phyloP scores from a whole-genome alignment of 2,797 vertebrate genomes.

The Rhabdophis nuchalis region DNA sequence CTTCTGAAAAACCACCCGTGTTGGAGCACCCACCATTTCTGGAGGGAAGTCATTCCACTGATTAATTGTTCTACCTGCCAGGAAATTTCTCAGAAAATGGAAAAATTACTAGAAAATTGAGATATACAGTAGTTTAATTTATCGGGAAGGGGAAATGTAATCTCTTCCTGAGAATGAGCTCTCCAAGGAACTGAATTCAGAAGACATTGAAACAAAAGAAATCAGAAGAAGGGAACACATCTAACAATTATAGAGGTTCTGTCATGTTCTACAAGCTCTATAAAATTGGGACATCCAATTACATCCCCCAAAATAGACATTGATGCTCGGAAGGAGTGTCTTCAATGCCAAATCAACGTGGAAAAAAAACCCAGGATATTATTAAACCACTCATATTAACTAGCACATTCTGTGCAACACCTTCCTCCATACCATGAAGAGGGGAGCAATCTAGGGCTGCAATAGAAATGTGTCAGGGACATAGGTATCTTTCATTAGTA shows the following conservation, averaged over 20 bases:
- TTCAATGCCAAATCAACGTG: neutral
- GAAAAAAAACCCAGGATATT: neutral
- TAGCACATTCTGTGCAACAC: neutral
- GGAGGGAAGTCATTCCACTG: neutral
- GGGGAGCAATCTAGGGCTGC: neutral
- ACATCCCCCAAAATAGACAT: neutral
- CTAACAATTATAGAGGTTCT: neutral
- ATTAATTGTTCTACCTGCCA: neutral
- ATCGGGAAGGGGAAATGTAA: neutral
- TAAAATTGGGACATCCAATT: neutral
- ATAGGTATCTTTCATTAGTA: conserved; percentile 16
- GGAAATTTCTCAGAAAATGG: neutral
- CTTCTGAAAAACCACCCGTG: neutral
- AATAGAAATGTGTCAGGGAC: conserved; percentile 1
- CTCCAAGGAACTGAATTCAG: neutral
- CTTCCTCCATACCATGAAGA: neutral
- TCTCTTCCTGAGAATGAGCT: neutral
- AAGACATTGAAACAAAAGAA: neutral
- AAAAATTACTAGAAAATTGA: neutral
- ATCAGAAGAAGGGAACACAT: neutral
- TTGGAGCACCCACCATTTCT: neutral
- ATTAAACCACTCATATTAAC: conserved; percentile 8
- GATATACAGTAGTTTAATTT: neutral
- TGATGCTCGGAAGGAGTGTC: neutral
- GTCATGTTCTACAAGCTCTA: neutral